Conservation (phyloP, 2,888 invertebrate genomes). For the Ormyrus pomaceus region DNA sequence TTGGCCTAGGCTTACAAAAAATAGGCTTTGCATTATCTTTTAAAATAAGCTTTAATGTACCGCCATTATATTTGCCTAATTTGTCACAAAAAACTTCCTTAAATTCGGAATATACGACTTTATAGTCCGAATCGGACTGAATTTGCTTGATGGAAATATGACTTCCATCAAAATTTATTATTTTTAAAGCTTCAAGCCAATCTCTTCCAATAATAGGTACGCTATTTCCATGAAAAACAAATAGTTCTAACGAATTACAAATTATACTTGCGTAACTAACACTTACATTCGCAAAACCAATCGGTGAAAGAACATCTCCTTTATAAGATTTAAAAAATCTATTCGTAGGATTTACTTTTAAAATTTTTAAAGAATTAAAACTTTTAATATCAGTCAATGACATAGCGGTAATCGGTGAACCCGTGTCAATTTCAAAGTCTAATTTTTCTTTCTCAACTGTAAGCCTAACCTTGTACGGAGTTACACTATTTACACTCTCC, state of each 20-base stretch:
- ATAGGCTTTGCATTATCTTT: slow-evolving; percentile 52
- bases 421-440: slow-evolving; percentile 54
- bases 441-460: not conserved
- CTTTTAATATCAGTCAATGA: too few species aligned
- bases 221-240: slow-evolving; percentile 54
- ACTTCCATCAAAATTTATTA: not conserved
- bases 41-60: slow-evolving; percentile 47
- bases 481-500: not conserved
- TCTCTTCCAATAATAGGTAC: slow-evolving; percentile 53
- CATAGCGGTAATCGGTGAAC: slow-evolving; percentile 56
- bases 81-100: slow-evolving; percentile 40
- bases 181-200: slow-evolving; percentile 28
- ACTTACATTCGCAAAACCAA: slow-evolving; percentile 36
- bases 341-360: too few species aligned
- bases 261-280: slow-evolving; percentile 2
- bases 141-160: not conserved
- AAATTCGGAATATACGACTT: too few species aligned
- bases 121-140: not conserved
- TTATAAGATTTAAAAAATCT: slow-evolving; percentile 46
- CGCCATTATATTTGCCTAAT: slow-evolving; percentile 50
- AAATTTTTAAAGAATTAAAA: too few species aligned
- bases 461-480: not conserved
- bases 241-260: slow-evolving; percentile 41
- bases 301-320: slow-evolving; percentile 46
- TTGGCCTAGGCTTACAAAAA: slow-evolving; percentile 58